Evolutionary conservation across 2,888 invertebrate genomes (phyloP), one percentile per base, ranked within the genome.

Genomic region (Scaptodrosophila latifasciaeformis): DNA sequence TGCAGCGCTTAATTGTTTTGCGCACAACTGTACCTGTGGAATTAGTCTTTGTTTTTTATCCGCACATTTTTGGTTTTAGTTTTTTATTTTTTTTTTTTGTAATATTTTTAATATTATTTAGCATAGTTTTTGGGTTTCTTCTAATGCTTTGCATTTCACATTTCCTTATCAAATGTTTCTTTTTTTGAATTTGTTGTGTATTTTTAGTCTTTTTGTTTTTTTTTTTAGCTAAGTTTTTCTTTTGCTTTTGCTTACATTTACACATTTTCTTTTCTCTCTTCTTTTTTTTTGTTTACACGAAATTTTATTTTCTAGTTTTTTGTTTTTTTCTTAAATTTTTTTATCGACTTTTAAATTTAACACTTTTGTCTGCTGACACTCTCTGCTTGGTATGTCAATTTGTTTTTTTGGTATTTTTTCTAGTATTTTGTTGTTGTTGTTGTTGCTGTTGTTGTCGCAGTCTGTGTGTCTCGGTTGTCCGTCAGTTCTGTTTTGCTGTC

Each of bases 261-360:
- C 35, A 7, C 13, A 7, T 15, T 6, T 35, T 7, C 7, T 35
- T 2, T 15, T 35, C 0, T 30, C 12, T 42, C 52, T 49, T 44
- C 43, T 40, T 13, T 46, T 53, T 45, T 51, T 56, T 53, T 47
- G 49, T 54, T 52, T 54, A 54, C n/a, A n/a, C n/a, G n/a, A n/a
- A n/a, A n/a, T n/a, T n/a, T n/a, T n/a, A n/a, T n/a, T n/a, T n/a
- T n/a, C n/a, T n/a, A n/a, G n/a, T n/a, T n/a, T n/a, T n/a, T n/a
- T n/a, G n/a, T n/a, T n/a, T n/a, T n/a, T n/a, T n/a, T n/a, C n/a
- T n/a, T n/a, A n/a, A n/a, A n/a, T n/a, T n/a, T n/a, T n/a, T n/a
- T n/a, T n/a, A n/a, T n/a, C n/a, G n/a, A n/a, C n/a, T n/a, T n/a
- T n/a, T n/a, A n/a, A n/a, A n/a, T n/a, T n/a, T n/a, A n/a, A n/a